Evolutionary conservation across 1,140 invertebrate genomes (phyloP).

Genomic region (Druon quercuslanigerum): DNA sequence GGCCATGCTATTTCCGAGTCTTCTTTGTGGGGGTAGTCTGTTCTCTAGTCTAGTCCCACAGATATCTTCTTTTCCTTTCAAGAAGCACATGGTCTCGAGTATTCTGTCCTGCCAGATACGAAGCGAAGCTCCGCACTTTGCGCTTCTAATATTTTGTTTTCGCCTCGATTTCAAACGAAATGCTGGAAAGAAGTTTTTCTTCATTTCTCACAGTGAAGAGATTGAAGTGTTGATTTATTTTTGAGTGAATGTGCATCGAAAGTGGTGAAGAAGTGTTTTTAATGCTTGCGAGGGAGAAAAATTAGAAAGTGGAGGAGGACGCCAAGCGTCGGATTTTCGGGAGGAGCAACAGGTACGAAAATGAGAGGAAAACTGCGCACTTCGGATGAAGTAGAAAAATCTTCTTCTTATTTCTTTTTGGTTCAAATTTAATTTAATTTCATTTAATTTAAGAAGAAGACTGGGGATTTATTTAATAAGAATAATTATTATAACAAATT

Average conservation of each 20-base stretch:
- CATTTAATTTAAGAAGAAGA: no score
- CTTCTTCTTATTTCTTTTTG: slow-evolving; percentile 20
- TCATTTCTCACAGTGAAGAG: background rate
- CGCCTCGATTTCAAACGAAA: background rate
- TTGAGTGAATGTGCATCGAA: background rate
- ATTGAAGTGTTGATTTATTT: slow-evolving; percentile 36
- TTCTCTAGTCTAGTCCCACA: slow-evolving; percentile 45
- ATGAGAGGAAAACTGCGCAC: slow-evolving; percentile 17
- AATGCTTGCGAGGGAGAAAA: slow-evolving; percentile 1
- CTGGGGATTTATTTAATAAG: no score
- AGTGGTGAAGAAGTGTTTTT: slow-evolving; percentile 2
- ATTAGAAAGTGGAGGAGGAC: slow-evolving; percentile 33
- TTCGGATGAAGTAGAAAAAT: background rate
- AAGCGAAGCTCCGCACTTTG: slow-evolving; percentile 12
- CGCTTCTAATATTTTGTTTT: slow-evolving; percentile 3
- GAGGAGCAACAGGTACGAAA: background rate
- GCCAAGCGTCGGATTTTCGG: slow-evolving; percentile 21
- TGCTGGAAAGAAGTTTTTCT: background rate
- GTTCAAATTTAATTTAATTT: background rate
- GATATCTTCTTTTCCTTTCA: slow-evolving; percentile 47
- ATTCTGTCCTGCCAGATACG: slow-evolving; percentile 35
- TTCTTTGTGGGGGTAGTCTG: slow-evolving; percentile 57
- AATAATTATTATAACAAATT: no score
- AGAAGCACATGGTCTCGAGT: slow-evolving; percentile 53
- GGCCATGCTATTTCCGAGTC: slow-evolving; percentile 53